phyloP scores from a whole-genome alignment of 2,113 vertebrate species.

The Nibea albiflora region DNA sequence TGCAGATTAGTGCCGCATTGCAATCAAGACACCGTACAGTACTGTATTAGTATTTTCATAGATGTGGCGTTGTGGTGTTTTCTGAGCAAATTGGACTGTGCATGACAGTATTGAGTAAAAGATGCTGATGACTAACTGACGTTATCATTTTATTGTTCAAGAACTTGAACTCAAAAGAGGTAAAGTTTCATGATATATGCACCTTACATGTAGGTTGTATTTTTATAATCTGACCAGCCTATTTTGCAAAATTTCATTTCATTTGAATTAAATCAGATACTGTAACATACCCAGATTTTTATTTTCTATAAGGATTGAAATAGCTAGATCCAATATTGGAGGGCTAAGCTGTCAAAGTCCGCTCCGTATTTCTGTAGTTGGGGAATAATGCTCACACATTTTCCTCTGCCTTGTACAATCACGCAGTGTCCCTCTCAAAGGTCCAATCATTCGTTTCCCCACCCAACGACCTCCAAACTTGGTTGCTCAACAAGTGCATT shows the following conservation, averaged over 20 bases:
- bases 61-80: not conserved
- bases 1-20: not conserved
- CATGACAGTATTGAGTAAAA: not conserved
- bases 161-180: not conserved
- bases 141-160: slow-evolving; percentile 7
- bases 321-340: not conserved
- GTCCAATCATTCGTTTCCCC: not conserved
- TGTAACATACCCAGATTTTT: not conserved
- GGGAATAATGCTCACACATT: not conserved
- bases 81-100: not conserved
- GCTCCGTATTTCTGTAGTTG: not conserved
- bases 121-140: not conserved
- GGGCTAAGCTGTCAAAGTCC: not conserved
- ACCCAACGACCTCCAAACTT: not conserved
- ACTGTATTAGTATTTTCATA: not conserved
- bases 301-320: not conserved
- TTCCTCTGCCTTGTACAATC: not conserved
- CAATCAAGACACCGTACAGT: not conserved
- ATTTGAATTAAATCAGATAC: slow-evolving; percentile 10
- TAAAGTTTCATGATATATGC: not conserved
- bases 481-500: not conserved
- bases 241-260: not conserved
- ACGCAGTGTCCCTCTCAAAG: not conserved
- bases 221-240: slow-evolving; percentile 9
- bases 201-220: not conserved